Percentiles rank a stretch among this genome's conserved stretches.
Evolutionary conservation across 2,113 vertebrate genomes (phyloP).

Genomic region (Natator depressus): DNA sequence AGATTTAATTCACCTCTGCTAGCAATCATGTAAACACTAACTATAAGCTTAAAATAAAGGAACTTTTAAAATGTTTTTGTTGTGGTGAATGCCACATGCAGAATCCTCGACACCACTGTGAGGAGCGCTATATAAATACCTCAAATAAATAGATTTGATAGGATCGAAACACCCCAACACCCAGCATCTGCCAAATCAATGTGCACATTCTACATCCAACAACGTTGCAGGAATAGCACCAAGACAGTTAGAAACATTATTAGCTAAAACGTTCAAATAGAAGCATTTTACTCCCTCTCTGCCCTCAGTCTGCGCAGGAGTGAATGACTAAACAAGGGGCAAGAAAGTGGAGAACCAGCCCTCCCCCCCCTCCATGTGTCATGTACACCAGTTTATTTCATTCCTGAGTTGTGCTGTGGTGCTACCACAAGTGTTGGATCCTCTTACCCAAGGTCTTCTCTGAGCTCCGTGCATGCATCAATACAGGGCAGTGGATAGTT

Average conservation of each 20-base stretch:
- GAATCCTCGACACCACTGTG: not conserved
- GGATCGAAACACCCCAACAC: rapidly evolving
- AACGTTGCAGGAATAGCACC: not conserved
- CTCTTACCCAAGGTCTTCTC: not conserved
- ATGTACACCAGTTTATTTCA: not conserved
- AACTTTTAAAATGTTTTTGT: not conserved
- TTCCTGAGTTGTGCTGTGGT: not conserved
- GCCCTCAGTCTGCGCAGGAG: not conserved
- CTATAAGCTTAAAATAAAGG: not conserved
- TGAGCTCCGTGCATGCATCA: rapidly evolving
- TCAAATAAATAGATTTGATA: not conserved
- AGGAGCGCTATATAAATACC: not conserved
- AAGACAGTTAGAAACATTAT: not conserved
- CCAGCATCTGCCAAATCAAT: not conserved
- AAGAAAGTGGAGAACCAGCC: not conserved
- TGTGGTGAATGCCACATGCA: not conserved
- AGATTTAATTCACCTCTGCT: slow-evolving; percentile 13
- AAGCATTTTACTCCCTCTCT: not conserved
- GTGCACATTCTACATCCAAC: not conserved
- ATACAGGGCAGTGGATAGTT: not conserved
- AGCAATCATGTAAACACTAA: not conserved
- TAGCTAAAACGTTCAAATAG: not conserved
- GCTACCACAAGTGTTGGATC: not conserved
- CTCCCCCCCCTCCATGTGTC: not conserved
- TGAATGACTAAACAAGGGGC: not conserved